Evolutionary conservation across 2,797 vertebrate genomes (phyloP).

Genomic region (Odontamblyopus lacepedii): DNA sequence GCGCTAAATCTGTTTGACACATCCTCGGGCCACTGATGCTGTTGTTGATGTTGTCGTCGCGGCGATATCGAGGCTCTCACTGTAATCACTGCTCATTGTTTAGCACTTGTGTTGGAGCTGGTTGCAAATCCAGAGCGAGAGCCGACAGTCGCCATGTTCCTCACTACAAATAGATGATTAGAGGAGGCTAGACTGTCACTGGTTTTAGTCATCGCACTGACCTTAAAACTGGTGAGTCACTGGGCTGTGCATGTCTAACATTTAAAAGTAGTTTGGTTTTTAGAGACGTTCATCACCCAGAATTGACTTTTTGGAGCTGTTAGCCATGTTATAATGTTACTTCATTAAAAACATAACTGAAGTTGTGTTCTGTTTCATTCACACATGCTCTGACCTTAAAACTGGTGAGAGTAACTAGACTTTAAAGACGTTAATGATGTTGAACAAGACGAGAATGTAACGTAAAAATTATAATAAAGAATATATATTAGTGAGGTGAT

Average conservation of each 20-base stretch:
- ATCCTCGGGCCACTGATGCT: constrained; percentile 33
- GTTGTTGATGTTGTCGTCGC: constrained; percentile 36
- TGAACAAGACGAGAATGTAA: too few species aligned
- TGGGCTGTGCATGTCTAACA: constrained; percentile 8
- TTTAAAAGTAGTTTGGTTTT: too few species aligned
- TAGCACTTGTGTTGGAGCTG: constrained; percentile 31
- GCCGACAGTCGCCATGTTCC: constrained; percentile 1
- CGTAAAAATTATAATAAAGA: too few species aligned
- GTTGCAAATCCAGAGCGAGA: constrained; percentile 31
- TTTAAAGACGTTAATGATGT: too few species aligned
- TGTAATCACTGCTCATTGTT: constrained; percentile 46
- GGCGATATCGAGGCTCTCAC: constrained; percentile 33
- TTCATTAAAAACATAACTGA: too few species aligned
- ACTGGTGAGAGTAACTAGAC: constrained; percentile 16
- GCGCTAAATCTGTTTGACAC: constrained; percentile 37
- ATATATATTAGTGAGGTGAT: too few species aligned
- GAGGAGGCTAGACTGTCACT: not conserved
- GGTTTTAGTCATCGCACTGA: constrained; percentile 12
- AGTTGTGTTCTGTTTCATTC: too few species aligned
- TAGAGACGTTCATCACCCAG: too few species aligned
- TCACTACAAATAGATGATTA: not conserved
- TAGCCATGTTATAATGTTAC: too few species aligned
- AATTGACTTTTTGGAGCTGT: too few species aligned
- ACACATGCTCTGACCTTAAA: constrained; percentile 17
- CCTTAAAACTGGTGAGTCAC: constrained; percentile 41